Evolutionary conservation across 2,888 invertebrate species (phyloP).

Genomic region (Eudasyphora cyanicolor): DNA sequence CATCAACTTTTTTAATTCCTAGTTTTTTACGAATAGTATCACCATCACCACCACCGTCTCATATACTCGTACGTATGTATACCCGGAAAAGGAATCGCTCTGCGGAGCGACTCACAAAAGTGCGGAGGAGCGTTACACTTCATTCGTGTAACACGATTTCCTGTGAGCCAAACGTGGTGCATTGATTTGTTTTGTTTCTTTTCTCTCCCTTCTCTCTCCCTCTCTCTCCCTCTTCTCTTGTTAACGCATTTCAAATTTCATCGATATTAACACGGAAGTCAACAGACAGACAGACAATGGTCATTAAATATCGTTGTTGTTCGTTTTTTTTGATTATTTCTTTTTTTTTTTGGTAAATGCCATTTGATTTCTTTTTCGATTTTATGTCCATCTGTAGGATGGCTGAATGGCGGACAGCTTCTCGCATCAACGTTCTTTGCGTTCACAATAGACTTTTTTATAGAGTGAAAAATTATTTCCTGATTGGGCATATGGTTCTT

Average conservation of each 20-base stretch:
- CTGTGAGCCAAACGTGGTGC: slow-evolving; percentile 39
- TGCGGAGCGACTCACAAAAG: slow-evolving; percentile 26
- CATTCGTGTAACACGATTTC: slow-evolving; percentile 64
- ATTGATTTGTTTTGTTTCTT: slow-evolving; percentile 21
- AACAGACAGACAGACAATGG: too few species aligned
- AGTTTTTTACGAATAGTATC: slow-evolving; percentile 35
- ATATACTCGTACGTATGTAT: neutral
- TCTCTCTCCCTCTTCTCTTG: neutral
- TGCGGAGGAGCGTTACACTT: slow-evolving; percentile 55
- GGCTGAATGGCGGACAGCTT: too few species aligned
- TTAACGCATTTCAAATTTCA: slow-evolving; percentile 7
- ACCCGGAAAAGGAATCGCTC: too few species aligned
- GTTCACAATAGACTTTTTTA: slow-evolving; percentile 13
- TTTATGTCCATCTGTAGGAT: slow-evolving; percentile 32
- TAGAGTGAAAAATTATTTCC: slow-evolving; percentile 15
- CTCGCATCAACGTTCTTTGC: neutral
- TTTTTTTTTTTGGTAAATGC: too few species aligned
- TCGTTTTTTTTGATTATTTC: slow-evolving; percentile 12
- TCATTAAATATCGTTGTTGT: slow-evolving; percentile 6
- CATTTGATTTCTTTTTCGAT: slow-evolving; percentile 15
- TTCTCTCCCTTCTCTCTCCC: neutral
- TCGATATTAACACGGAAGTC: slow-evolving; percentile 56
- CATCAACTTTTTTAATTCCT: slow-evolving; percentile 3
- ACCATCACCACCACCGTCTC: too few species aligned
- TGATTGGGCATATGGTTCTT: neutral